These are phyloP conservation scores for Macrosoma leucophasiata DNA, from an alignment of 2,888 invertebrate species.

Conservation along the genomic window DNA sequence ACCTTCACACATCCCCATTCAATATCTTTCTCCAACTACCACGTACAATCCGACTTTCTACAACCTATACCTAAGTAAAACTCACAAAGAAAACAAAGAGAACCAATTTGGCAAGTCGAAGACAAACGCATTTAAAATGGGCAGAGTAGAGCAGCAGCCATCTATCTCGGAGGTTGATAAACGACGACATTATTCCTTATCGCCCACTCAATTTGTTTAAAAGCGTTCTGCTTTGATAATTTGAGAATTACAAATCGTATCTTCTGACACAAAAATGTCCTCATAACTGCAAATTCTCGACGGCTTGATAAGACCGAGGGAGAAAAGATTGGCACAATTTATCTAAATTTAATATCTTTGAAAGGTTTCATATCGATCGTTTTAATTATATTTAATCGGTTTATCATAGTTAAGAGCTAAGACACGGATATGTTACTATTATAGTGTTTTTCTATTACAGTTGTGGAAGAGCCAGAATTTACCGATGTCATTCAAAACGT, in stretches of 20 bases:
- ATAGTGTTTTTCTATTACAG: conserved; percentile 71
- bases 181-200: conserved; percentile 76
- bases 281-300: conserved; percentile 57
- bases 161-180: conserved; percentile 73
- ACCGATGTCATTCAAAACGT: conserved; percentile 93
- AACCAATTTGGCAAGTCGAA: conserved; percentile 72
- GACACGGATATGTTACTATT: neutral
- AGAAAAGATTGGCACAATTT: conserved; percentile 43
- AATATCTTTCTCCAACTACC: conserved; percentile 6
- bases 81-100: conserved; percentile 62
- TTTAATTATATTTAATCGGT: conserved; percentile 5
- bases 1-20: conserved; percentile 20
- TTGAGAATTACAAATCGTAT: conserved; percentile 75
- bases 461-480: conserved; percentile 91
- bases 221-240: conserved; percentile 75
- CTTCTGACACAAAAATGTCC: conserved; percentile 67
- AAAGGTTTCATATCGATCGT: conserved; percentile 10
- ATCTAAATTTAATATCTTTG: conserved; percentile 46
- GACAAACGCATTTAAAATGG: conserved; percentile 76
- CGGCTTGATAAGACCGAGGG: conserved; percentile 45
- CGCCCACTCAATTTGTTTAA: conserved; percentile 76
- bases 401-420: conserved; percentile 1
- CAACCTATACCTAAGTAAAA: conserved; percentile 40
- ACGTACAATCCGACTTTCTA: too few species aligned
- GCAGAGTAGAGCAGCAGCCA: conserved; percentile 71